Evolutionary conservation across 37 sponge, comb jelly and placozoan species (phyloP).

Genomic region (Amphimedon queenslandica): DNA sequence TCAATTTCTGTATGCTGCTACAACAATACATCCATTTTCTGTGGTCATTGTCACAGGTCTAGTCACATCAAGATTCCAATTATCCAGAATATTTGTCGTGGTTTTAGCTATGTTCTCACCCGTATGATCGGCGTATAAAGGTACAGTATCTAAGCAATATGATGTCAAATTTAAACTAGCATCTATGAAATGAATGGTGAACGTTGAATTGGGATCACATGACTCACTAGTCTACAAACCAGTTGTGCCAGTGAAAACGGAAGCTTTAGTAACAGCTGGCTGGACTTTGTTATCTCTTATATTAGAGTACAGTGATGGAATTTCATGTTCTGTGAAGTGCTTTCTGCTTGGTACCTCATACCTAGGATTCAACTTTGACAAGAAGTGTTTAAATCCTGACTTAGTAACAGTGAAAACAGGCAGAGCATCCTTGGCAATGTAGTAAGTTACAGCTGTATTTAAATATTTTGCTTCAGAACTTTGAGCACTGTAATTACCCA

Average conservation of each 20-base stretch:
- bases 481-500: background rate
- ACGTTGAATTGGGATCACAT: background rate
- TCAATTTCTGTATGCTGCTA: conserved; percentile 7
- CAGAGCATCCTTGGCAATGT: conserved; percentile 3
- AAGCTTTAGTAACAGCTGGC: no score
- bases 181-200: background rate
- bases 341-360: background rate
- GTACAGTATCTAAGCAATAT: background rate
- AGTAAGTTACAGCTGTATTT: background rate
- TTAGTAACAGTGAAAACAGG: conserved; percentile 3
- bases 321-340: background rate
- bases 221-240: background rate
- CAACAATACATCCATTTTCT: background rate
- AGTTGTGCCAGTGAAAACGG: no score
- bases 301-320: background rate
- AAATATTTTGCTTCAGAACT: conserved; percentile 7
- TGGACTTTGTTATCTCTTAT: background rate
- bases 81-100: background rate
- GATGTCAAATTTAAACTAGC: background rate
- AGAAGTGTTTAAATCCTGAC: conserved; percentile 7
- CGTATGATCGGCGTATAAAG: background rate
- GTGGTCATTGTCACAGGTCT: background rate
- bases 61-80: background rate
- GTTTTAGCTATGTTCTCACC: background rate
- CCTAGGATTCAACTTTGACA: conserved; percentile 2